Base-by-base conservation (phyloP, 2,113 vertebrate genomes). In the Origma solitaria region DNA sequence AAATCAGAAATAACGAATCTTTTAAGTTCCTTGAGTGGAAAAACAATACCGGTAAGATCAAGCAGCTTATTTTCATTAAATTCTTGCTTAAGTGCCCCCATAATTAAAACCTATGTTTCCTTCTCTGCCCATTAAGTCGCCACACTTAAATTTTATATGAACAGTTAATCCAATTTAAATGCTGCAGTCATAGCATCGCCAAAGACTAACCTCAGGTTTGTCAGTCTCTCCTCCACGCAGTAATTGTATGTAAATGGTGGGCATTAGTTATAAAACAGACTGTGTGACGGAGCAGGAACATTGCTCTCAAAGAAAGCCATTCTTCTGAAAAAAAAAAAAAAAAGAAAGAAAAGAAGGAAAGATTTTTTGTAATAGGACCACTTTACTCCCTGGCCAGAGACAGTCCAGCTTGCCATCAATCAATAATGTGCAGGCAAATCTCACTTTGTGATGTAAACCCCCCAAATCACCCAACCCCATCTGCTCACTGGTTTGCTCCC, bases 21-120 rank as follows among this genome's bases (percentile, higher is more conserved):
- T 57, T 90, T 42, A 45, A 33, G 33, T 50, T 89, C 31, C 25
- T 22, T n/a, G 47, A 8, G 11, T 85, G 33, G 40, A 77, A 62
- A 89, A 95, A 73, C 50, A 72, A 51, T 47, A 68, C 40, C 33
- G 33, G 30, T 73, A 83, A 47, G 40, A 64, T 45, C n/a, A 51
- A 87, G n/a, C 13, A 21, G n/a, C 25, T 79, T 54, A 16, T 79
- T 81, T n/a, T 58, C 51, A 28, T 81, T 62, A 88, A 61, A 45
- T 83, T 58, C 25, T 79, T 65, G n/a, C 57, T 66, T 69, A 84
- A 94, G 42, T 87, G 61, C 27, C 31, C 38, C 7, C 53, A 15
- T 89, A 86, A 86, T 90, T 91, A 92, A 94, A 91, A n/a, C 24
- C 33, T 54, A 4, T 47, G 44, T 76, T 92, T 94, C 69, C 69